Percentiles rank a stretch among this genome's conserved stretches.
Conservation (phyloP, 2,888 invertebrate genomes). For the Hartigia nigra region DNA sequence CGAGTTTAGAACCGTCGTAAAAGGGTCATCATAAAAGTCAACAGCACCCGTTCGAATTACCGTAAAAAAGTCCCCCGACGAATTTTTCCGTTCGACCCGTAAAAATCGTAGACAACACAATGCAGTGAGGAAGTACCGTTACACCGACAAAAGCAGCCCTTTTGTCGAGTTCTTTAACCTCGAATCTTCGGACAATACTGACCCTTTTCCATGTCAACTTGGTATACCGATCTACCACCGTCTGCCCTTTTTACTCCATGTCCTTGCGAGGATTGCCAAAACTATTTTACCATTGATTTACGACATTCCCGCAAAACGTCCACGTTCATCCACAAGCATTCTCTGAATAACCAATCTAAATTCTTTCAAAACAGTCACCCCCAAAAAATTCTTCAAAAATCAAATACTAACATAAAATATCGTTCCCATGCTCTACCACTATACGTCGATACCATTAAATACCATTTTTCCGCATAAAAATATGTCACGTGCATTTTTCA, state of each 20-base stretch:
- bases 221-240: conserved; percentile 14
- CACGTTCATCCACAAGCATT: neutral
- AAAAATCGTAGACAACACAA: conserved; percentile 33
- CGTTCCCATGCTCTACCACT: too few relatives aligned
- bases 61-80: conserved; percentile 47
- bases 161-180: conserved; percentile 43
- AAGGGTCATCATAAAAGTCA: conserved; percentile 52
- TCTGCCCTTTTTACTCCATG: conserved; percentile 20
- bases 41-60: conserved; percentile 52
- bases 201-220: conserved; percentile 27
- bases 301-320: neutral
- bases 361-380: neutral
- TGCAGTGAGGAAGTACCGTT: conserved; percentile 46
- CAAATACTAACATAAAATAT: too few relatives aligned
- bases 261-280: neutral
- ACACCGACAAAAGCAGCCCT: conserved; percentile 35
- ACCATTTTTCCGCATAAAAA: neutral
- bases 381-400: neutral
- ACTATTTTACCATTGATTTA: conserved; percentile 33
- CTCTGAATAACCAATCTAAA: neutral
- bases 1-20: conserved; percentile 50
- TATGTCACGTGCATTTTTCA: neutral
- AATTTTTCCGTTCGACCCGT: conserved; percentile 21
- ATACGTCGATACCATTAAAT: neutral
- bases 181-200: conserved; percentile 30